These are phyloP conservation scores for Camponotus floridanus DNA, from an alignment of 1,140 invertebrate species.

Conservation along the genomic window DNA sequence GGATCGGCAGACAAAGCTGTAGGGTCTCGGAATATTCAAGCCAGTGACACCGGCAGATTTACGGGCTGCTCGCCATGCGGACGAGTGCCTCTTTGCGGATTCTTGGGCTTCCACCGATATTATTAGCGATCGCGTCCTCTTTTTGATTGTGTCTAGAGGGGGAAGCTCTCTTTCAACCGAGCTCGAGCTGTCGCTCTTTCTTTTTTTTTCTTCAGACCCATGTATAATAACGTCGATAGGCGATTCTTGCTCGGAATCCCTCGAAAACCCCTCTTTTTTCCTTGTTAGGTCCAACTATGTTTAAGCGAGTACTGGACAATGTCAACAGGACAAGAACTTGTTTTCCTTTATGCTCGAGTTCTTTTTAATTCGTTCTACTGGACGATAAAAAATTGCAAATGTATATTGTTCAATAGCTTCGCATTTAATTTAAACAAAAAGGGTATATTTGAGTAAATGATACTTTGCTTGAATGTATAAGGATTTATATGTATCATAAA, in stretches of 20 bases:
- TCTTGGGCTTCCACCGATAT: constrained; percentile 84
- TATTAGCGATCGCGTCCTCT: constrained; percentile 85
- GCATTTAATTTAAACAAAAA: not conserved
- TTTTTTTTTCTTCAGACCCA: constrained; percentile 46
- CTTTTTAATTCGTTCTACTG: constrained; percentile 25
- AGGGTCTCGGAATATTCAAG: constrained; percentile 77
- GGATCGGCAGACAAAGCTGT: constrained; percentile 69
- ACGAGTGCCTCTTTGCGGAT: constrained; percentile 83
- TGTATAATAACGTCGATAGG: constrained; percentile 81
- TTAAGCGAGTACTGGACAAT: constrained; percentile 58
- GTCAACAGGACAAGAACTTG: constrained; percentile 59
- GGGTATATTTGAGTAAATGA: not conserved
- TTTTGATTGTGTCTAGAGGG: constrained; percentile 81
- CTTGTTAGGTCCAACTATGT: constrained; percentile 66
- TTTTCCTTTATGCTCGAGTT: constrained; percentile 58
- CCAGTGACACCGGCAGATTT: constrained; percentile 84
- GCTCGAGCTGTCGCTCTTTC: constrained; percentile 54
- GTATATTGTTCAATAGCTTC: not conserved
- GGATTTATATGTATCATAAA: not conserved
- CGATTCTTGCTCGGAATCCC: constrained; percentile 73
- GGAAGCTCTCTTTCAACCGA: constrained; percentile 68
- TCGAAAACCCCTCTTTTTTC: constrained; percentile 62
- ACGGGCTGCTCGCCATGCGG: constrained; percentile 84
- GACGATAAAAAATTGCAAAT: not conserved
- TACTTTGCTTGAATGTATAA: not conserved